Conservation (phyloP, 2,113 vertebrate genomes). For the Puma concolor region DNA sequence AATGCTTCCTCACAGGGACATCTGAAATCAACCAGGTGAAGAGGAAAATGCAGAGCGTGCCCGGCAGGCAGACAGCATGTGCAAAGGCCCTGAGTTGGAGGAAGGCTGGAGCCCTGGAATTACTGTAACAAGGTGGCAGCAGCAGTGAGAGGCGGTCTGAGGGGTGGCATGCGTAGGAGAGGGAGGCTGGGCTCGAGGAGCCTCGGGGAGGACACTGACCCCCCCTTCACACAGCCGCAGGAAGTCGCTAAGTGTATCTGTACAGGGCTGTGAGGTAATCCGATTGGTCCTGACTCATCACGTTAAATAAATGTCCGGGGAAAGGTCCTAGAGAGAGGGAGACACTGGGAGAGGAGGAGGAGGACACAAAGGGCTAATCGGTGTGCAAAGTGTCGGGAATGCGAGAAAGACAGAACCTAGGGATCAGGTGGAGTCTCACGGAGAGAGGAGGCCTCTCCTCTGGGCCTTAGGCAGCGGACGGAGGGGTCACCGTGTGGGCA, state of each 20-base stretch:
- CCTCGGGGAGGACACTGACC: neutral
- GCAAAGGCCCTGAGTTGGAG: neutral
- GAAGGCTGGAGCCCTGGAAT: neutral
- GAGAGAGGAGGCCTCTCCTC: neutral
- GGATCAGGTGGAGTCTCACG: neutral
- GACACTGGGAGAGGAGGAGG: no score
- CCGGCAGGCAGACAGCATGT: neutral
- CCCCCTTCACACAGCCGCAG: neutral
- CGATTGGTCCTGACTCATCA: neutral
- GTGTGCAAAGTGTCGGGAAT: neutral
- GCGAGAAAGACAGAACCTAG: neutral
- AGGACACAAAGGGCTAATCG: neutral
- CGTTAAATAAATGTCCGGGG: neutral
- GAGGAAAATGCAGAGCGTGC: neutral
- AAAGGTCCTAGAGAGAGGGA: neutral
- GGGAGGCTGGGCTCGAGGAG: neutral
- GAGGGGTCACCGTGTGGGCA: neutral
- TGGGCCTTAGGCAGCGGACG: neutral
- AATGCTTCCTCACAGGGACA: neutral
- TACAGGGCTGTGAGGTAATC: neutral
- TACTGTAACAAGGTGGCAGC: neutral
- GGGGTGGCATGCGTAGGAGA: neutral
- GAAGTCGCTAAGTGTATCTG: neutral
- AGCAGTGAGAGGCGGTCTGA: neutral
- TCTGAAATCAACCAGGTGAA: neutral